A percentile compares a stretch with the other conserved stretches of the same genome.
phyloP scores from a whole-genome alignment of 2,113 vertebrate genomes.

The Microtus pennsylvanicus region DNA sequence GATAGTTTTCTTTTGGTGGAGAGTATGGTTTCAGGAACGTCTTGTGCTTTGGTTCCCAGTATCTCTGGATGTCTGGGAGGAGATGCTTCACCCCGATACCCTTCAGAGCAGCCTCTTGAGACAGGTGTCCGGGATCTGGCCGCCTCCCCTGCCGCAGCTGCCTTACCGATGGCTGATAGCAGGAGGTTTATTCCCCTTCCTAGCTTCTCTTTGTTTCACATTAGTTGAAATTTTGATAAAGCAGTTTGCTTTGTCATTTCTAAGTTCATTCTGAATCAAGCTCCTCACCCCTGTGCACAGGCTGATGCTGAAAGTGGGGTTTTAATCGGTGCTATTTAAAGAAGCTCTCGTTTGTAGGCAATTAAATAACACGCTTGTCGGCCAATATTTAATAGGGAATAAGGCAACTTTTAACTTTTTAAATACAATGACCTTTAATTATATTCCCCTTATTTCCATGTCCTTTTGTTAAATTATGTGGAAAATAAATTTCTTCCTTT shows the following conservation, averaged over 20 bases:
- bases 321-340: conserved; percentile 74
- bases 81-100: conserved; percentile 42
- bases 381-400: not conserved
- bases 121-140: conserved; percentile 3
- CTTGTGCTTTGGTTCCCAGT: too few relatives aligned
- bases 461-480: conserved; percentile 61
- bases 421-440: conserved; percentile 64
- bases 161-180: not conserved
- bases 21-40: too few relatives aligned
- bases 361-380: conserved; percentile 71
- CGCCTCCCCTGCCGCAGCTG: not conserved
- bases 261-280: conserved; percentile 25
- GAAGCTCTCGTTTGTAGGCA: conserved; percentile 70
- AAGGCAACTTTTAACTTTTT: conserved; percentile 14
- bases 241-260: conserved; percentile 72
- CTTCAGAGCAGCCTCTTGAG: conserved; percentile 60
- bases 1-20: not conserved
- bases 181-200: not conserved
- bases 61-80: conserved; percentile 28
- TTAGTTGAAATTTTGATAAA: conserved; percentile 61
- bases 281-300: not conserved
- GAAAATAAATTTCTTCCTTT: conserved; percentile 48
- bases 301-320: conserved; percentile 55
- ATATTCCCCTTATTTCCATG: conserved; percentile 49
- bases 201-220: conserved; percentile 33